Base-by-base conservation (phyloP, 2,888 invertebrate genomes). In the Meganola albula region DNA sequence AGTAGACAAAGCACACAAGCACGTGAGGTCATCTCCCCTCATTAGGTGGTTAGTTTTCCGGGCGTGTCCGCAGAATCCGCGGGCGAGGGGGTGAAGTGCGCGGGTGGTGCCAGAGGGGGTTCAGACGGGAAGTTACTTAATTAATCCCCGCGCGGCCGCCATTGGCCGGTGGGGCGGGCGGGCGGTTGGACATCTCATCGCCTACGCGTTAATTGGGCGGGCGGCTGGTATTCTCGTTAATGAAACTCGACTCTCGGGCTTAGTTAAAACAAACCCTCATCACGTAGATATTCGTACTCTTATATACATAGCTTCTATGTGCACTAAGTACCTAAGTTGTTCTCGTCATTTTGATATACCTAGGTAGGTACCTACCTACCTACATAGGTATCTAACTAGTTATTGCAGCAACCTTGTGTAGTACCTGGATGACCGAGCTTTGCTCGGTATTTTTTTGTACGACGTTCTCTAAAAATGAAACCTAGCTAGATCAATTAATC, bases 31-130 rank as follows among this genome's bases (percentile, higher is more conserved):
- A 85, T 85, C 84, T 84, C 84, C 84, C 84, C 84, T 85, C 84
- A 84, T 85, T 85, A 85, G 82, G 82, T 80, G 84, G 84, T 84
- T 85, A 84, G 84, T 85, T 85, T 84, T 82, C 83, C 85, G 83
- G 82, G 85, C 83, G 82, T 83, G 83, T 82, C 84, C 84, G 79
- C 84, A 82, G 83, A 77, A 77, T 80, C 82, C 80, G 69, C 62
- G 69, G 68, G 49, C 55, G 61, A 62, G 58, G 53, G 66, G 65
- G 63, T 58, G 69, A 59, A 69, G 66, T 59, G 65, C 58, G 59
- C 56, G 61, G 63, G 44, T 44, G 52, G 50, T 36, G 30, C 37
- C 28, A 54, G 52, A 63, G 55, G 44, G 54, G 56, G 54, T 60
- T 57, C 62, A 64, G 76, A 68, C 76, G 80, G 77, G 79, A 80